These are phyloP conservation scores for Guaruba guarouba DNA, from an alignment of 2,113 vertebrate genomes.

Conservation along the genomic window DNA sequence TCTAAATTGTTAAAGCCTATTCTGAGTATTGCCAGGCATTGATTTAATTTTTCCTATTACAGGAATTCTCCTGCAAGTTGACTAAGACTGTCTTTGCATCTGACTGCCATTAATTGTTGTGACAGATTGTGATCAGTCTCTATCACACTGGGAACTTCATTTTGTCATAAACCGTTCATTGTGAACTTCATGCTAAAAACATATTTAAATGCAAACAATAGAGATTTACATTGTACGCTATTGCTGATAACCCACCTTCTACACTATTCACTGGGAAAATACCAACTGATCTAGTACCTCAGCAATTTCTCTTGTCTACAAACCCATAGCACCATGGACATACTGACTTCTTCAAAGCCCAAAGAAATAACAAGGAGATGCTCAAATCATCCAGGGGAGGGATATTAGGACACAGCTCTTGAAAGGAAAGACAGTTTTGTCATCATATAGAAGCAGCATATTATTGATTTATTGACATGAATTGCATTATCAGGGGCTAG, in stretches of 20 bases:
- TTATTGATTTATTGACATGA: not conserved
- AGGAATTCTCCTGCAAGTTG: not conserved
- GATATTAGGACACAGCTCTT: not conserved
- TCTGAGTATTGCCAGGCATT: not conserved
- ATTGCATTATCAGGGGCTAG: not conserved
- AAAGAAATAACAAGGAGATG: not conserved
- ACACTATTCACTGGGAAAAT: not conserved
- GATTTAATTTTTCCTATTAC: not conserved
- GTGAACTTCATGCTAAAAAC: not conserved
- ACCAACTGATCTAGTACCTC: not conserved
- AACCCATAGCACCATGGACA: rapidly evolving
- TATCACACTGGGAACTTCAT: not conserved
- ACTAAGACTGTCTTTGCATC: not conserved
- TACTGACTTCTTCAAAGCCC: not conserved
- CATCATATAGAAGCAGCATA: not conserved
- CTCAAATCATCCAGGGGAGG: not conserved
- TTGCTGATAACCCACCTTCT: not conserved
- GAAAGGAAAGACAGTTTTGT: not conserved
- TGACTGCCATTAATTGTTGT: not conserved
- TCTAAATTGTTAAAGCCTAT: not conserved
- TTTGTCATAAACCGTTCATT: not conserved
- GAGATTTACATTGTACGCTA: rapidly evolving
- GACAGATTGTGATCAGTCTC: not conserved
- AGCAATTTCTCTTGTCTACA: not conserved
- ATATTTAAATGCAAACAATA: not conserved